Evolutionary conservation across 1,140 invertebrate species (phyloP), one percentile per base, ranked within the genome.

Genomic region (Bombus difficillimus): DNA sequence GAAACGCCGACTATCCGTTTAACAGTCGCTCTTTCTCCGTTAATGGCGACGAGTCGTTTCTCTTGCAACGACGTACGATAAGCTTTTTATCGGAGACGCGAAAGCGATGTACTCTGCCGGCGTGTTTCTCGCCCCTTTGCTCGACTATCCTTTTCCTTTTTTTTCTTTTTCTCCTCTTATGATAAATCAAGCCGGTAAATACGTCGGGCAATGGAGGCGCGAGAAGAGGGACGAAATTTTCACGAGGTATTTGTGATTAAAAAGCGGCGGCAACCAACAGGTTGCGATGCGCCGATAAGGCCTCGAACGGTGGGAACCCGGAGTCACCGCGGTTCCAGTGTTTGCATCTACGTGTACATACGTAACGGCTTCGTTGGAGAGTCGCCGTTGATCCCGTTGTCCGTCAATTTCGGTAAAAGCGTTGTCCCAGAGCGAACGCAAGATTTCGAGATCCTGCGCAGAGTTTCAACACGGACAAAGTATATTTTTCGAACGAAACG

Each of bases 231-330:
- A 34, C 5, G 43, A 32, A 25, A 28, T 68, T 68, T 79, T 47
- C 62, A 37, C 47, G 32, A 68, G 41, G 13, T n/a, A 32, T 66
- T 34, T 22, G 25, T n/a, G 62, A 47, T 69, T 47, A 69, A 69
- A 80, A 80, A 69, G 25, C 47, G 64, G 41, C 8, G 41, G 10
- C 62, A 39, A 34, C 64, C 64, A 80, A 80, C 78, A 80, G 64
- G 78, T 80, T 47, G 64, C 25, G 64, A 71, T 53, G 32, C 43
- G 28, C 43, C 43, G 78, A 80, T 80, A 80, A 69, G 10, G 3
- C 9, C 13, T 80, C 43, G 37, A 53, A 79, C 41, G 25, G 32
- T 22, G 68, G 2, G 13, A 43, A n/a, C 0, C 41, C 28, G 3
- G 39, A 53, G 10, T 47, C 18, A 53, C 15, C 13, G 62, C 2